Conservation (phyloP, 2,888 invertebrate species). For the Polia nebulosa region DNA sequence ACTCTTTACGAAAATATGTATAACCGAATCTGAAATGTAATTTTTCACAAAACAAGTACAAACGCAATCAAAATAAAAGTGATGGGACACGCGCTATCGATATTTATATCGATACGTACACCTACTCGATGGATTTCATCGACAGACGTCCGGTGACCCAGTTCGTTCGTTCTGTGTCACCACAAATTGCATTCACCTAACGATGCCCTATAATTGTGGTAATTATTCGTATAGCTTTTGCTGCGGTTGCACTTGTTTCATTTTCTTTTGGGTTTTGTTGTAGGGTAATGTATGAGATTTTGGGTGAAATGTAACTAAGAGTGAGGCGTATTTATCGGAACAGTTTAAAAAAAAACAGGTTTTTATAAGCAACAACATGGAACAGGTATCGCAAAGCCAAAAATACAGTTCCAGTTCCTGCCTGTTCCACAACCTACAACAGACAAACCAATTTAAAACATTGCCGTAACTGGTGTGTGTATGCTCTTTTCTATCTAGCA, state of each 20-base stretch:
- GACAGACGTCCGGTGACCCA: conserved; percentile 59
- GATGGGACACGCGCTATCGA: conserved; percentile 52
- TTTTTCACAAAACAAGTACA: not conserved
- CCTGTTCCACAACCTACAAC: too few relatives aligned
- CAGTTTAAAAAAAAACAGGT: too few relatives aligned
- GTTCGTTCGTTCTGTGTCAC: conserved; percentile 54
- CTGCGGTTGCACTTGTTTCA: conserved; percentile 18
- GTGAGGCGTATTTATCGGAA: too few relatives aligned
- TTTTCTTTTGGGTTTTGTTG: not conserved
- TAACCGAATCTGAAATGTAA: not conserved
- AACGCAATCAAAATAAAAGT: conserved; percentile 49
- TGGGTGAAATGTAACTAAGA: not conserved
- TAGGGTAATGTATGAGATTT: not conserved
- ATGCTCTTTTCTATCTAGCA: too few relatives aligned
- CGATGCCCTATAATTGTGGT: conserved; percentile 53
- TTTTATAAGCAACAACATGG: too few relatives aligned
- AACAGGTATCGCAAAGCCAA: too few relatives aligned
- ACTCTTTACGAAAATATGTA: too few relatives aligned
- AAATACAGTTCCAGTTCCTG: too few relatives aligned
- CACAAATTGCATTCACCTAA: conserved; percentile 60
- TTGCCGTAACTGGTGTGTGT: too few relatives aligned
- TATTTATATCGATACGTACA: conserved; percentile 32
- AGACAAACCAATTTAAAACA: too few relatives aligned
- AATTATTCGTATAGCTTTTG: conserved; percentile 48
- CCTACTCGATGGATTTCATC: conserved; percentile 47